Evolutionary conservation across 2,113 vertebrate genomes (phyloP), one percentile per base, ranked within the genome.

Genomic region (Octodon degus): DNA sequence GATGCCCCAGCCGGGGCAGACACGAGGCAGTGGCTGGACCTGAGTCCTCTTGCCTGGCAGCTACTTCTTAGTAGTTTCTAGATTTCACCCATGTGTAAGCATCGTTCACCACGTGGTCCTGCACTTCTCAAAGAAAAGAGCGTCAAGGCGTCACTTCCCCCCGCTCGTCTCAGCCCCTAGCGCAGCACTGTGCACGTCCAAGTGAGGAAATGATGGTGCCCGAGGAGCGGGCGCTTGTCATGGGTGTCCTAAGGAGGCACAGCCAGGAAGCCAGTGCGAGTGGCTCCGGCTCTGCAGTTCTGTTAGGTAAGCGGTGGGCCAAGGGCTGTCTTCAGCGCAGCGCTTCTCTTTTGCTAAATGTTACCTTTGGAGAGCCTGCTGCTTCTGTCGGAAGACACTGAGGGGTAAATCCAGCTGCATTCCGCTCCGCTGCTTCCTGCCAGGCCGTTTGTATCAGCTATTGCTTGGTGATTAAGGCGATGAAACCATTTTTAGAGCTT

Each of bases 21-120:
- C 53, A 37, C 22, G 79, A 7, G 27, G n/a, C 65, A 50, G 53
- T 88, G 34, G 34, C 43, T 17, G 67, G 37, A 40, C 43, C 55
- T 22, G 4, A 14, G 37, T 93, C 90, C 91, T 93, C 94, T 70
- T 77, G 63, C 62, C n/a, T 86, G 37, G 37, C 58, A 22, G 63
- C 32, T 47, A n/a, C 94, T 92, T 87, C 67, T 85, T 80, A 25
- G 12, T 74, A 76, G 58, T 77, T 92, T 81, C 12, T 67, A 82
- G 40, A 11, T 53, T 94, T 93, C 76, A 40, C 70, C 47, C 67
- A 34, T n/a, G n/a, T 12, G 43, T 40, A n/a, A 86, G 8, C 74
- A 32, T 74, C 40, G 30, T 60, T 92, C 70, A 24, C 47, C 62
- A 24, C 27, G 67, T 47, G 79, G 30, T 40, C 37, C 1, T 72